phyloP scores from a whole-genome alignment of 2,113 vertebrate genomes.

The Tonatia bakeri region DNA sequence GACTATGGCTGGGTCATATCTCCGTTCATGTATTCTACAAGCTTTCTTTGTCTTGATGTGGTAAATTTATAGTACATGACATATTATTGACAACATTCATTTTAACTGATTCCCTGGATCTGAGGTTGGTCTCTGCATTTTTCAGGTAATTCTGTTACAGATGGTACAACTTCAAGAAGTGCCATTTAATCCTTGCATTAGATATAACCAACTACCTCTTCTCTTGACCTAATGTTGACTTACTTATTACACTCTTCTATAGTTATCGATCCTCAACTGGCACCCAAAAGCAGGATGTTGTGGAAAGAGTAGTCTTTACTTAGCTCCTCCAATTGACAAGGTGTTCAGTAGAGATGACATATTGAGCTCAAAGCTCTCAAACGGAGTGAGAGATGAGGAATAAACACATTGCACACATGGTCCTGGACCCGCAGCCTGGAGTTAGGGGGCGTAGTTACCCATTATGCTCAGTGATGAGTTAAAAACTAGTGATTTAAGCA shows the following conservation, averaged over 20 bases:
- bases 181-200: not conserved
- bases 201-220: not conserved
- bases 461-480: not conserved
- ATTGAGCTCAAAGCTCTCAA: not conserved
- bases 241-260: not conserved
- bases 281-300: not conserved
- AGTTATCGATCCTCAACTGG: not conserved
- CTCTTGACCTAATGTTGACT: not conserved
- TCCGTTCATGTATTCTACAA: not conserved
- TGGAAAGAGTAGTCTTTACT: slow-evolving; percentile 16
- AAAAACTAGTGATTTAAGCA: slow-evolving; percentile 36
- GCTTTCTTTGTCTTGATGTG: not conserved
- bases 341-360: not conserved
- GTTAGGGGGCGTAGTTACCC: not conserved
- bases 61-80: not conserved
- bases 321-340: slow-evolving; percentile 27
- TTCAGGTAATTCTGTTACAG: not conserved
- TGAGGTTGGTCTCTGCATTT: not conserved
- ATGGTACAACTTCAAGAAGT: not conserved
- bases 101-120: not conserved
- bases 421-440: not conserved
- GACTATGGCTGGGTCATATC: not conserved
- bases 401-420: not conserved
- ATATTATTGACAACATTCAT: not conserved
- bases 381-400: slow-evolving; percentile 10